Percentiles rank a stretch among this genome's conserved stretches.
phyloP scores from a whole-genome alignment of 2,113 vertebrate species.

The Sinocyclocheilus grahami region DNA sequence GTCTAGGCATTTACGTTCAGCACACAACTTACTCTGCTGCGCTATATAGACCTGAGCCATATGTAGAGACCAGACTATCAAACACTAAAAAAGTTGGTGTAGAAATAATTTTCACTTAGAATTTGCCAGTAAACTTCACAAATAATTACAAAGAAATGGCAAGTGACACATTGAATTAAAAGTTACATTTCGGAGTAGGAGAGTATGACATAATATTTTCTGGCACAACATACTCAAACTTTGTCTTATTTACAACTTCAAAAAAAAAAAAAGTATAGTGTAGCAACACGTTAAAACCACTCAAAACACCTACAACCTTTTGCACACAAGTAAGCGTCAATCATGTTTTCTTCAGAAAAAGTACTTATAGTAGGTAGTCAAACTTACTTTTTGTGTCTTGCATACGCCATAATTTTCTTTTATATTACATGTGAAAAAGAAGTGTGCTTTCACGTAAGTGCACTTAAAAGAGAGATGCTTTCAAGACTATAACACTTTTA shows the following conservation, averaged over 20 bases:
- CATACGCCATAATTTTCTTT: neutral
- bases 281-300: neutral
- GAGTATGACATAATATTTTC: too few species aligned
- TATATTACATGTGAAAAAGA: neutral
- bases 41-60: neutral
- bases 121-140: too few species aligned
- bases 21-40: neutral
- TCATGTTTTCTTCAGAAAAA: neutral
- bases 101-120: too few species aligned
- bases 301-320: neutral
- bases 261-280: too few species aligned
- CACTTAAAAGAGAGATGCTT: too few species aligned
- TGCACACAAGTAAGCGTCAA: neutral
- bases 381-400: neutral
- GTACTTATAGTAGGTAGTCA: neutral
- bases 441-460: neutral
- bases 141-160: too few species aligned
- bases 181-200: too few species aligned
- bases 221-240: too few species aligned
- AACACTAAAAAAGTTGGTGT: too few species aligned
- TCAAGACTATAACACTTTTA: too few species aligned
- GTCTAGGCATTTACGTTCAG: neutral
- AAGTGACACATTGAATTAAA: too few species aligned
- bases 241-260: too few species aligned
- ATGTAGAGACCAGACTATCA: neutral